Conservation (phyloP, 2,888 invertebrate species). For the Lasioglossum leucozonium region DNA sequence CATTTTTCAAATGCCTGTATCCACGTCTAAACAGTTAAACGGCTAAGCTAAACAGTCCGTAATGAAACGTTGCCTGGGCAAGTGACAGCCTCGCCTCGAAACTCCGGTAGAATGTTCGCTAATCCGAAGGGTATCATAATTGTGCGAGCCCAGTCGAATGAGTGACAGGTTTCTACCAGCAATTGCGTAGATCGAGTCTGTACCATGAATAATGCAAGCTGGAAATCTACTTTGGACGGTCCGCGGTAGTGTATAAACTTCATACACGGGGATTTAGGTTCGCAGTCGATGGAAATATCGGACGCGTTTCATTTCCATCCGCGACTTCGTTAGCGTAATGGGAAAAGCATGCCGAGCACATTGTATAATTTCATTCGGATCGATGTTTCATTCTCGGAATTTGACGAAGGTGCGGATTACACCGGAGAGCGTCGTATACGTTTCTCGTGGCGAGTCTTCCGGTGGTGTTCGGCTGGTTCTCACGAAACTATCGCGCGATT, state of each 20-base stretch:
- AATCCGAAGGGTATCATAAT: conserved; percentile 2
- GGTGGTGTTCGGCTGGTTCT: too few relatives aligned
- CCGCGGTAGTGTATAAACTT: not conserved
- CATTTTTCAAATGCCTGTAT: not conserved
- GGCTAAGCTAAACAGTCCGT: too few relatives aligned
- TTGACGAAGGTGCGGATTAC: not conserved
- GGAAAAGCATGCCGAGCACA: not conserved
- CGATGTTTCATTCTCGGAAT: not conserved
- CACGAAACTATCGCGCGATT: too few relatives aligned
- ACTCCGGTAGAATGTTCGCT: not conserved
- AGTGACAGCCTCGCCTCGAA: not conserved
- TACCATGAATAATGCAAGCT: not conserved
- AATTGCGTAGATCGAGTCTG: not conserved
- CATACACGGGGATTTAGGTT: not conserved
- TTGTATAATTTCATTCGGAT: not conserved
- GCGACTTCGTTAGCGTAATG: not conserved
- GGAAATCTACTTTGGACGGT: conserved; percentile 2
- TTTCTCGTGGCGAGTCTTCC: not conserved
- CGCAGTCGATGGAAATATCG: not conserved
- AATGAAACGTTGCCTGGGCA: not conserved
- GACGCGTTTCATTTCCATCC: not conserved
- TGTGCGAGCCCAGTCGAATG: not conserved
- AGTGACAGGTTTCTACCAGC: conserved; percentile 1
- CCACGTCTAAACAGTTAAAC: not conserved
- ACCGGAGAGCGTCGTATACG: not conserved